A percentile compares a stretch with the other conserved stretches of the same genome.
Conservation (phyloP, 2,888 invertebrate genomes). For the Icerya purchasi region DNA sequence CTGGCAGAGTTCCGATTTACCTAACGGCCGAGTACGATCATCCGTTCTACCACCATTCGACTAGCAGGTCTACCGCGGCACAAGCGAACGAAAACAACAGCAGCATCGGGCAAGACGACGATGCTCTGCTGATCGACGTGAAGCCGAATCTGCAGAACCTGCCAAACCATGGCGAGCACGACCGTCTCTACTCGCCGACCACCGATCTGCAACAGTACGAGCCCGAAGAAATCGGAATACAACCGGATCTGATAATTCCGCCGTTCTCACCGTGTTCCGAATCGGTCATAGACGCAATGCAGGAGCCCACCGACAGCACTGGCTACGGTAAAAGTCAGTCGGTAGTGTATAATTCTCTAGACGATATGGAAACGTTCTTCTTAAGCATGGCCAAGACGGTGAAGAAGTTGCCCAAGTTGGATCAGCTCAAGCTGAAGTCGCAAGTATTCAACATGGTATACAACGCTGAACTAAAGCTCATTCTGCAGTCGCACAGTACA, state of each 20-base stretch:
- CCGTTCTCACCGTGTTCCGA: not conserved
- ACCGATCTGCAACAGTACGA: not conserved
- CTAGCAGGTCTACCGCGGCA: too few species aligned
- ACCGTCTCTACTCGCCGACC: not conserved
- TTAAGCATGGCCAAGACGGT: slow-evolving; percentile 11
- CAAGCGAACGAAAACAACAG: too few species aligned
- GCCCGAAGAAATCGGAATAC: not conserved
- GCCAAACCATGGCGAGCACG: not conserved
- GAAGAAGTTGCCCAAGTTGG: slow-evolving; percentile 5
- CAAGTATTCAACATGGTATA: slow-evolving; percentile 6
- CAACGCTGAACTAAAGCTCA: slow-evolving; percentile 4
- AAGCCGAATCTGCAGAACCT: not conserved
- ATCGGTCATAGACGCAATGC: too few species aligned
- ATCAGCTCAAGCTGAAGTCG: slow-evolving; percentile 3
- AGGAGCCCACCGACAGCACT: too few species aligned
- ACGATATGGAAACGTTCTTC: slow-evolving; percentile 11
- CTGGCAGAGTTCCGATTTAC: too few species aligned
- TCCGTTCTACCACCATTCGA: too few species aligned
- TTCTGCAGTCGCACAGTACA: too few species aligned
- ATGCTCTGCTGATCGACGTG: not conserved
- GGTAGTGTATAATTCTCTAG: too few species aligned
- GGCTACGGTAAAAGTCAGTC: too few species aligned
- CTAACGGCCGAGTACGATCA: too few species aligned
- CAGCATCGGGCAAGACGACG: not conserved
- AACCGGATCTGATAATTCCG: not conserved